These are phyloP conservation scores for Heterocephalus glaber DNA, from an alignment of 2,113 vertebrate species.

Conservation along the genomic window DNA sequence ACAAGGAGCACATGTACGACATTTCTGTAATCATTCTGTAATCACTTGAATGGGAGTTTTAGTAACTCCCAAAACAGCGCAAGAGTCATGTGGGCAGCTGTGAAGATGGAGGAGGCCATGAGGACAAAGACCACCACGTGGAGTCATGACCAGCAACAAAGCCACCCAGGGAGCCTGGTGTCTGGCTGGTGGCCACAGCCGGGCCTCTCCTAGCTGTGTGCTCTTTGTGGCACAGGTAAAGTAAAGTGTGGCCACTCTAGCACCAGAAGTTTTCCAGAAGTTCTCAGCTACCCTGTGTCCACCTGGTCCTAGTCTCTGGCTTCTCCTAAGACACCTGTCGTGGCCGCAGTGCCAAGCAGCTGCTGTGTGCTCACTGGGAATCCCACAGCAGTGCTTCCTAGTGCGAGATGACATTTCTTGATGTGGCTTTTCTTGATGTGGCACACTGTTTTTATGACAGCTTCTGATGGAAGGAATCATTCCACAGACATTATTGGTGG, in stretches of 20 bases:
- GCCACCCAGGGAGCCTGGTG: background rate
- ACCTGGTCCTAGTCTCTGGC: accelerated
- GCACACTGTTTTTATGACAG: background rate
- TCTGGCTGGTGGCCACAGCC: background rate
- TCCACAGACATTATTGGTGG: background rate
- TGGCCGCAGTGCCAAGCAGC: background rate
- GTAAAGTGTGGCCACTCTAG: accelerated
- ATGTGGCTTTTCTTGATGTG: background rate
- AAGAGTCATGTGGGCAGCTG: too few relatives aligned
- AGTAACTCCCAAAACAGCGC: background rate
- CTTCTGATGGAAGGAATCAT: background rate
- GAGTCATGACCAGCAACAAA: background rate
- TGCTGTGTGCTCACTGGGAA: background rate
- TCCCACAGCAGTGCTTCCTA: accelerated
- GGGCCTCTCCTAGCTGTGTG: accelerated
- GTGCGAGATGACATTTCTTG: accelerated
- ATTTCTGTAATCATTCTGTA: too few relatives aligned
- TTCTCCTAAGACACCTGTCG: accelerated
- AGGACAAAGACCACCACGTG: background rate
- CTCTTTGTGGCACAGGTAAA: background rate
- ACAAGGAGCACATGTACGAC: background rate
- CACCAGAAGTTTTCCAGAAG: accelerated
- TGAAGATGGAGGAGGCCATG: background rate
- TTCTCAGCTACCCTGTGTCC: background rate
- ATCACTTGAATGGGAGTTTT: too few relatives aligned